Conservation (phyloP, 2,888 invertebrate species). For the Noctua fimbriata region DNA sequence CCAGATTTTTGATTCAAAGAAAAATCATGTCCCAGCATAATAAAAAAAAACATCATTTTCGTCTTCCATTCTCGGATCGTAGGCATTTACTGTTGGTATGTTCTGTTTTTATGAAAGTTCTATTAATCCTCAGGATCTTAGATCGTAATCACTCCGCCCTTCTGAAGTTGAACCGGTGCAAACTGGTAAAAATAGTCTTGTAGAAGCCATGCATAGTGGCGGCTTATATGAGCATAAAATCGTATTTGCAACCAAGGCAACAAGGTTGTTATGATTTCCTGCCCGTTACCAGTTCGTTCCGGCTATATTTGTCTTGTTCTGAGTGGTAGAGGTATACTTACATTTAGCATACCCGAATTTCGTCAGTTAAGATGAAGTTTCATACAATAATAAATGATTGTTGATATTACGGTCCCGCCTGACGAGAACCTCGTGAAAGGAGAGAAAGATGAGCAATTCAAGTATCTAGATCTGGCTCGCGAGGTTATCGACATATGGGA, state of each 20-base stretch:
- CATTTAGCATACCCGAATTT: background rate
- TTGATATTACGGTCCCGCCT: too few species aligned
- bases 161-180: conserved; percentile 1
- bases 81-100: background rate
- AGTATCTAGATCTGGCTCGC: too few species aligned
- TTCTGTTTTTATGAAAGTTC: background rate
- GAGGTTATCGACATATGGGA: too few species aligned
- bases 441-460: too few species aligned
- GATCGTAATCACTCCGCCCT: background rate
- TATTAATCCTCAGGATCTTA: background rate
- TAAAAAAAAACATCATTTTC: background rate
- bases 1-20: background rate
- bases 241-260: conserved; percentile 13
- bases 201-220: conserved; percentile 5
- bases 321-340: background rate
- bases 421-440: too few species aligned
- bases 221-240: background rate
- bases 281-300: background rate
- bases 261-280: background rate
- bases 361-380: background rate
- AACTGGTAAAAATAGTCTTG: background rate
- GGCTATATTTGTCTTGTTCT: background rate
- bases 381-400: background rate
- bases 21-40: background rate
- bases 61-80: background rate